Percentiles rank a stretch among this genome's conserved stretches.
phyloP scores from a whole-genome alignment of 2,888 invertebrate genomes.

The Gonocerus acuteangulatus region DNA sequence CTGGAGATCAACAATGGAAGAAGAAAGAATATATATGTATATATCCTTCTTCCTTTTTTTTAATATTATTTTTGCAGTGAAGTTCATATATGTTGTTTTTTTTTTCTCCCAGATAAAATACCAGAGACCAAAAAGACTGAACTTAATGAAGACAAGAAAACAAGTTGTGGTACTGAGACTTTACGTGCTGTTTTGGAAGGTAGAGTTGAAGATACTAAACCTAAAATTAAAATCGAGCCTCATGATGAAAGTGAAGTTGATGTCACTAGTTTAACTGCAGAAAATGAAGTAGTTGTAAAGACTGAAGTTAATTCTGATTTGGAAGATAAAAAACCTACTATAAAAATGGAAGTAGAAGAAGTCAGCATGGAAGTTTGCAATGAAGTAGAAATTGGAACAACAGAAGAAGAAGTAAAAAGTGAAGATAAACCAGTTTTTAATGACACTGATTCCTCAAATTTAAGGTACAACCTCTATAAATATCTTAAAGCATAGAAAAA shows the following conservation, averaged over 20 bases:
- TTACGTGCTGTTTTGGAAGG: slow-evolving; percentile 34
- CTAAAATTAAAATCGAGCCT: slow-evolving; percentile 19
- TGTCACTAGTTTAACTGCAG: slow-evolving; percentile 19
- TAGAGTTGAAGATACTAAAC: slow-evolving; percentile 25
- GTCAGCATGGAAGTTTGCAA: slow-evolving; percentile 37
- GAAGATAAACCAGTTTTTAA: slow-evolving; percentile 1
- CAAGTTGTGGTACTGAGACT: slow-evolving; percentile 35
- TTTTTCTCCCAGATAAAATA: slow-evolving; percentile 37
- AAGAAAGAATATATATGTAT: too few species aligned
- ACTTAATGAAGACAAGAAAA: slow-evolving; percentile 29
- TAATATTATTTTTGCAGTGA: too few species aligned
- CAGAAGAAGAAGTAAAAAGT: slow-evolving; percentile 37
- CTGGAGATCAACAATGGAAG: too few species aligned
- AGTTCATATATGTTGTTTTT: not conserved
- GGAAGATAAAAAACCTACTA: slow-evolving; percentile 5
- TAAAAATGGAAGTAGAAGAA: slow-evolving; percentile 31
- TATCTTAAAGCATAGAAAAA: too few species aligned
- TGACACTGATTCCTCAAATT: not conserved
- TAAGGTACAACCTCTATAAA: not conserved
- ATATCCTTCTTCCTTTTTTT: too few species aligned
- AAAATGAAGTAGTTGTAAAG: slow-evolving; percentile 27
- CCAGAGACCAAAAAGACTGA: slow-evolving; percentile 39
- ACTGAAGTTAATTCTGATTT: not conserved
- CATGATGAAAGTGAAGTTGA: slow-evolving; percentile 17
- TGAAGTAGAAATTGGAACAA: slow-evolving; percentile 39